Evolutionary conservation across 2,113 vertebrate species (phyloP).

Genomic region (Eclectus roratus): DNA sequence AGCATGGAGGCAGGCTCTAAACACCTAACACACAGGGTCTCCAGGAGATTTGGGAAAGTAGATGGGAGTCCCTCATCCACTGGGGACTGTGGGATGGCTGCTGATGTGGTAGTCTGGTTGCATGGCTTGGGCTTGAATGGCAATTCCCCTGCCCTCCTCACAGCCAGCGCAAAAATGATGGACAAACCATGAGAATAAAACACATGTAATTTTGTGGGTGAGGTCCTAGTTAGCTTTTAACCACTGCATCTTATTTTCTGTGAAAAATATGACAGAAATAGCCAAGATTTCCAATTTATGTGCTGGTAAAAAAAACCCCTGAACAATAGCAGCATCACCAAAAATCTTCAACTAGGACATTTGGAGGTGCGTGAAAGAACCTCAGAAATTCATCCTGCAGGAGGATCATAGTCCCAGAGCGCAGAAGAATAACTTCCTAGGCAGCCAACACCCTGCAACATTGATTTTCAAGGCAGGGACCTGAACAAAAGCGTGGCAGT

Average conservation of each 20-base stretch:
- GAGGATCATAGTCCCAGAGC: background rate
- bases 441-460: background rate
- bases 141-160: background rate
- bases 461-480: background rate
- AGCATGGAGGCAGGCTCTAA: background rate
- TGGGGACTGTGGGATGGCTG: fast-evolving
- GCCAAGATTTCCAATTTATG: background rate
- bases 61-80: background rate
- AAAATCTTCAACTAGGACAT: background rate
- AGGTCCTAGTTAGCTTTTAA: background rate
- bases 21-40: background rate
- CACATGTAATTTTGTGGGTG: fast-evolving
- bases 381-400: background rate
- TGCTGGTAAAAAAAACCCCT: background rate
- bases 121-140: background rate
- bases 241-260: background rate
- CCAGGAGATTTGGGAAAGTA: background rate
- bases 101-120: background rate
- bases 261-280: background rate
- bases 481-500: background rate
- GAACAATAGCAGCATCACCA: background rate
- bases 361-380: background rate
- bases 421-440: background rate
- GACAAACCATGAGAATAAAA: background rate
- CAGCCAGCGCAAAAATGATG: background rate